Conservation (phyloP, 2,797 vertebrate genomes). For the Hypotaenidia philippensis region DNA sequence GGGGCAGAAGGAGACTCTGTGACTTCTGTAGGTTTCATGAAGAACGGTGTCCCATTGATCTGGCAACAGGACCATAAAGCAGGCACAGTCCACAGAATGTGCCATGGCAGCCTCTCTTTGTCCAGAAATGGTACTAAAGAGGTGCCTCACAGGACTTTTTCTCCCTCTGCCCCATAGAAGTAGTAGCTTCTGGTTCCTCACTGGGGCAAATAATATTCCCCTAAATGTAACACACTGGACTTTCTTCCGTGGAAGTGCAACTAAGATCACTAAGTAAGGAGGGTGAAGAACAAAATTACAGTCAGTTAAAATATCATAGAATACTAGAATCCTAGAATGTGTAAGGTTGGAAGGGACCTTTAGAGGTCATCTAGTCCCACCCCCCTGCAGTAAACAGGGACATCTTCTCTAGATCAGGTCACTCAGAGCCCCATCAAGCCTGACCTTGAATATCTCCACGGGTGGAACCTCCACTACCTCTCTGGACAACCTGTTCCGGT, state of each 20-base stretch:
- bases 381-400: too few species aligned
- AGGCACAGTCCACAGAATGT: rapidly evolving
- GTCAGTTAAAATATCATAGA: neutral
- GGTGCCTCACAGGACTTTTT: neutral
- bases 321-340: too few species aligned
- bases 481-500: too few species aligned
- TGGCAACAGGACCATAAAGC: rapidly evolving
- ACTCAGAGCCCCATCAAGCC: too few species aligned
- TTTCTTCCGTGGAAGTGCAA: neutral
- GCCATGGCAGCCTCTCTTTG: neutral
- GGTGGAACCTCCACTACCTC: too few species aligned
- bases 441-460: too few species aligned
- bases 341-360: too few species aligned
- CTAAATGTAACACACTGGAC: rapidly evolving
- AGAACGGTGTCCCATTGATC: rapidly evolving
- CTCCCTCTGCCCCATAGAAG: neutral
- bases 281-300: neutral
- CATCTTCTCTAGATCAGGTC: too few species aligned
- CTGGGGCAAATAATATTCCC: neutral
- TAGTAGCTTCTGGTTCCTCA: neutral
- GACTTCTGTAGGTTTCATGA: neutral
- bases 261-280: neutral
- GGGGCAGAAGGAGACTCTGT: neutral
- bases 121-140: neutral
- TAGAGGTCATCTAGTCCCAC: too few species aligned